Evolutionary conservation across 2,888 invertebrate genomes (phyloP), one percentile per base, ranked within the genome.

Genomic region (Ophion costatus): DNA sequence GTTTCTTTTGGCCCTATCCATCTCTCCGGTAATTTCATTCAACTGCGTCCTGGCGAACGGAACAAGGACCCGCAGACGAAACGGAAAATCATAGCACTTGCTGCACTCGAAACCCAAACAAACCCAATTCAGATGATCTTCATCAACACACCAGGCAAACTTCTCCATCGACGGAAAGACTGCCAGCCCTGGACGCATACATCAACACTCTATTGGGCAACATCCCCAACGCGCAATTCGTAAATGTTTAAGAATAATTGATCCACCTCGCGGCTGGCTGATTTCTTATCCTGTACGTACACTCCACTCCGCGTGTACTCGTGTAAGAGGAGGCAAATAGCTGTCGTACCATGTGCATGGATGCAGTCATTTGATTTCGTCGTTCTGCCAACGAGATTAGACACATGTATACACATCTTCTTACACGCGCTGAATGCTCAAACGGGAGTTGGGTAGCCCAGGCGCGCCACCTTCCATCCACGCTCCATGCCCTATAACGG

Each of bases 241-340:
- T 57, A 61, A 74, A 70, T 38, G 51, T 33, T 24, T 22, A 66
- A 69, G 75, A 79, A 76, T 82, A 70, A 84, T 84, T 79, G 78
- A 84, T 84, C 79, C 79, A 76, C 66, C 73, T 59, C 67, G 29
- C 10, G 56, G 61, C 69, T 38, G 14, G 59, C 33, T 24, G 64
- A 80, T 67, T 67, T 77, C 82, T 85, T 82, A 80, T 85, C 82
- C 76, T 64, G 64, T 75, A 70, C 14, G 63, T 75, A 79, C 78
- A 82, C 66, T 74, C 29, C 69, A 61, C 56, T 45, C 76, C 45
- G 69, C 73, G 73, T 67, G 45, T 61, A 85, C 73, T 59, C 77
- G 85, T 85, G 82, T 80, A 85, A 82, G 80, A 59, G 78, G 73
- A 77, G 74, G 82, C 82, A 82, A 85, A 85, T 85, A 74, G 61